Conservation (phyloP, 2,113 vertebrate genomes). For the Prinia subflava region DNA sequence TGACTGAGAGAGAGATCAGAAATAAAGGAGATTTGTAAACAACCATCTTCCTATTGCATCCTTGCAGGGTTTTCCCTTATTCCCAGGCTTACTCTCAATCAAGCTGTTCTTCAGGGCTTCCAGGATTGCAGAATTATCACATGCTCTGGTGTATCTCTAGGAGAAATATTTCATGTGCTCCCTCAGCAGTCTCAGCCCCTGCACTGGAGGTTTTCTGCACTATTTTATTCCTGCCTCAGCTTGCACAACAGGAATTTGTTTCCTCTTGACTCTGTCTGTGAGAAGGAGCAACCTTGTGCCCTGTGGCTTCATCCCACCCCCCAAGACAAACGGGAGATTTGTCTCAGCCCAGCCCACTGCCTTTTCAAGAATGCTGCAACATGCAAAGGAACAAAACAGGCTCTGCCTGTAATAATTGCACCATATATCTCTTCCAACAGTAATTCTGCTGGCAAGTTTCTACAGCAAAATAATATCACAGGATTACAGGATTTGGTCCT, state of each 20-base stretch:
- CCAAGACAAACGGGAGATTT: not conserved
- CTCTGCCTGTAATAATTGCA: not conserved
- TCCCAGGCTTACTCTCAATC: not conserved
- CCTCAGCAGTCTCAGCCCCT: not conserved
- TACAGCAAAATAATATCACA: not conserved
- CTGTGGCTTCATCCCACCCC: not conserved
- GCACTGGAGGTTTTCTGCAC: not conserved
- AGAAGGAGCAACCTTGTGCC: not conserved
- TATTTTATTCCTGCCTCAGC: not conserved
- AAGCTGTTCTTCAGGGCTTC: not conserved
- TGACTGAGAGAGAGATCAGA: not conserved
- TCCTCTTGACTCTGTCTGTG: not conserved
- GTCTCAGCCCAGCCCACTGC: not conserved
- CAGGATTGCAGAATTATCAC: not conserved
- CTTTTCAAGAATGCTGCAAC: not conserved
- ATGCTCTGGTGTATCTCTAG: accelerated
- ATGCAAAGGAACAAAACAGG: not conserved
- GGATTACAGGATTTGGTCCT: not conserved
- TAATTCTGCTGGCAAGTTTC: not conserved
- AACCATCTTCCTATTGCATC: not conserved
- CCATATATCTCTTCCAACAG: not conserved
- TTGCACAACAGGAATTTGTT: not conserved
- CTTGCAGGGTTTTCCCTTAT: not conserved
- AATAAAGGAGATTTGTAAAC: not conserved
- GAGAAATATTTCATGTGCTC: not conserved